Evolutionary conservation across 2,113 vertebrate species (phyloP).

Genomic region (Pseudois nayaur): DNA sequence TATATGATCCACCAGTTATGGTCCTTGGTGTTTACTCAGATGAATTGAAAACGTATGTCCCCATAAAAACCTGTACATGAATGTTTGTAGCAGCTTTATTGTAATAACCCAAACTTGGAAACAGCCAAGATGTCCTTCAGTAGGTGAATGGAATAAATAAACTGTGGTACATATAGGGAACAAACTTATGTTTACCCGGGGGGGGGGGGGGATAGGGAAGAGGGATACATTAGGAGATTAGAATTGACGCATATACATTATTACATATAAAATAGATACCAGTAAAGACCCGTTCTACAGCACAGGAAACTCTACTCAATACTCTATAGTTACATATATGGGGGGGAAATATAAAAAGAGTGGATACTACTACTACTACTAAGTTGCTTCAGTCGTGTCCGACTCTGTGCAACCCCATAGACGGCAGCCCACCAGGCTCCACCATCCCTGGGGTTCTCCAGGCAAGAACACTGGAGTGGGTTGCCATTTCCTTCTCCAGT

Average conservation of each 20-base stretch:
- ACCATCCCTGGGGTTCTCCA: too few species aligned
- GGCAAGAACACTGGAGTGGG: too few species aligned
- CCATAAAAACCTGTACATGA: background rate
- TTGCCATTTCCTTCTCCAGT: too few species aligned
- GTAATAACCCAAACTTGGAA: background rate
- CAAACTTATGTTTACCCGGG: background rate
- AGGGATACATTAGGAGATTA: background rate
- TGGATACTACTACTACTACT: too few species aligned
- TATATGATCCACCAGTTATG: fast-evolving
- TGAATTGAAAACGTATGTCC: background rate
- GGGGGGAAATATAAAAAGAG: too few species aligned
- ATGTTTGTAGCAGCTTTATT: background rate
- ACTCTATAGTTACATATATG: background rate
- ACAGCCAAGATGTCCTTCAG: background rate
- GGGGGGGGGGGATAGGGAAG: background rate
- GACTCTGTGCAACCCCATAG: too few species aligned
- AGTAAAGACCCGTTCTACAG: background rate
- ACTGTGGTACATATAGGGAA: background rate
- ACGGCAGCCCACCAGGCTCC: too few species aligned
- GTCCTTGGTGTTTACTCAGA: background rate
- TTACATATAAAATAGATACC: background rate
- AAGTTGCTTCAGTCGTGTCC: too few species aligned
- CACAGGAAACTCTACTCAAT: background rate
- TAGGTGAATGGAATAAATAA: background rate
- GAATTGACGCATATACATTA: background rate